Base-by-base conservation (phyloP, 2,113 vertebrate genomes). In the Neoarius graeffei region DNA sequence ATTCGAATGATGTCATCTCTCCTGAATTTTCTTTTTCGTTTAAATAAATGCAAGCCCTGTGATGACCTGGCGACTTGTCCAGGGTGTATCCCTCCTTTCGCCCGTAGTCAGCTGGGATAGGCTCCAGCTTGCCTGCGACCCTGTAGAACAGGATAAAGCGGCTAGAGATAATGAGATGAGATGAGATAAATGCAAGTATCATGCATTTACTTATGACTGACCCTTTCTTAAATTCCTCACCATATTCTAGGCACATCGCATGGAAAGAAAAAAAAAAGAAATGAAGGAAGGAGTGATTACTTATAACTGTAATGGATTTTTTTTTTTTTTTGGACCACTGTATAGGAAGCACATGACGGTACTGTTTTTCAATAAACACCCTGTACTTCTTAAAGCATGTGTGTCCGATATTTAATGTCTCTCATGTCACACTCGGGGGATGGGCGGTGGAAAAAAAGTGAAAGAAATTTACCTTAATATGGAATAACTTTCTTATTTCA, bases 301-400 rank as follows among this genome's bases (percentile, higher is more conserved):
- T 64, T 85, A 17, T 76, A 11, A 52, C 35, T 42, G 35, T 19
- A 54, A 14, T 48, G 42, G 27, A 30, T 87, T 80, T 67, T 50
- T 67, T 62, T 20, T 79, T 76, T 86, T 60, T 73, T 30, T 69
- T 69, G 66, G 27, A 67, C 90, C 91, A 77, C 89, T 85, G 74
- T 87, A 88, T 90, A 85, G 91, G 91, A 90, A 89, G 83, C 88
- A 91, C 90, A 89, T 66, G 54, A 92, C 82, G 93, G 92, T 91
- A 88, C 90, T 91, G 84, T 81, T 93, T 94, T 95, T 93, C 87
- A 94, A 94, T 94, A 96, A 95, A 95, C 85, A 91, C 92, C 90
- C 89, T 89, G 50, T 91, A 84, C 81, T 92, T 90, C 50, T 74
- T 91, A 23, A 89, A 74, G 25, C 73, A 60, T 25, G 48, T 85